Evolutionary conservation across 23 tunicate species (phyloP).

Genomic region (Halocynthia aurantium): DNA sequence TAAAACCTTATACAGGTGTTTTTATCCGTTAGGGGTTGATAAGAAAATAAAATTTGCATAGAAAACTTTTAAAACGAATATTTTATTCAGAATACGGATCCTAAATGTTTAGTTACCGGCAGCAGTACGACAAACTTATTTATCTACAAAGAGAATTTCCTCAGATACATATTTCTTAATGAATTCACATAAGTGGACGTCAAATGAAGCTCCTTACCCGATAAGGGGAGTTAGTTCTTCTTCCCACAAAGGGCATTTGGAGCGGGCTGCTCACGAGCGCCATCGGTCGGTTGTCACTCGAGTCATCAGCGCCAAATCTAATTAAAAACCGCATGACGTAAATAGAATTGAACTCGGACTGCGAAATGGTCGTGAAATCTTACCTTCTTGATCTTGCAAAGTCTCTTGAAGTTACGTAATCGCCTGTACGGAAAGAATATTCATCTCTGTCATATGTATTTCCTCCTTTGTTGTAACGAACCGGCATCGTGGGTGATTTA

Average conservation of each 20-base stretch:
- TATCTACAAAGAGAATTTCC: not conserved
- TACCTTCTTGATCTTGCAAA: constrained; percentile 72
- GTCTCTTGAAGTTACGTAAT: constrained; percentile 43
- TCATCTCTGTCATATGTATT: constrained; percentile 47
- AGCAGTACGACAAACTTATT: not conserved
- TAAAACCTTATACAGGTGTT: no score
- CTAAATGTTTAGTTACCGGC: not conserved
- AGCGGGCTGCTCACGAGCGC: constrained; percentile 82
- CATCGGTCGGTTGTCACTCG: constrained; percentile 51
- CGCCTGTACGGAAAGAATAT: constrained; percentile 42
- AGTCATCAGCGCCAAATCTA: constrained; percentile 56
- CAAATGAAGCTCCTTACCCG: constrained; percentile 9
- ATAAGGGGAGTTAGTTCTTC: constrained; percentile 33
- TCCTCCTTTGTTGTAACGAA: constrained; percentile 13
- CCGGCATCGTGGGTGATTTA: constrained; percentile 1
- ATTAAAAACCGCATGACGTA: not conserved
- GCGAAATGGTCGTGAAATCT: not conserved
- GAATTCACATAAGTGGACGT: not conserved
- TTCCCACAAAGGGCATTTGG: constrained; percentile 38
- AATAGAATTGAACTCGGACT: not conserved
- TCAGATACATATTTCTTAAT: not conserved
- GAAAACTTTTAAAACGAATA: no score
- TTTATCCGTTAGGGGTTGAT: no score
- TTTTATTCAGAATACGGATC: no score
- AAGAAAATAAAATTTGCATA: no score